Evolutionary conservation across 1,140 invertebrate genomes (phyloP).

Genomic region (Drosophila tristis): DNA sequence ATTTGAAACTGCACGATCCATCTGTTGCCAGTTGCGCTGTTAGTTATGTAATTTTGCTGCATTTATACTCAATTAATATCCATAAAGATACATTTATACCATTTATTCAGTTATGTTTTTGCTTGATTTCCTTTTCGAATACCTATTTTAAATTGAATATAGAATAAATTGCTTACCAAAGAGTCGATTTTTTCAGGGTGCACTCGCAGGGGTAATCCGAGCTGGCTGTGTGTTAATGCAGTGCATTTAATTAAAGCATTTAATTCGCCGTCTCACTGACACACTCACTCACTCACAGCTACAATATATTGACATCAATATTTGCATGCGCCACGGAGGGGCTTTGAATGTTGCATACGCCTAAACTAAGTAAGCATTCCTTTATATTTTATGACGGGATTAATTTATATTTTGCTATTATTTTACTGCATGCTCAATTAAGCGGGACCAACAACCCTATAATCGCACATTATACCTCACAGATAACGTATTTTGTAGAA

Average conservation of each 20-base stretch:
- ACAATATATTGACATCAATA: conserved; percentile 41
- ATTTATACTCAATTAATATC: conserved; percentile 29
- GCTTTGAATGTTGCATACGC: conserved; percentile 55
- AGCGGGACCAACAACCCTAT: conserved; percentile 7
- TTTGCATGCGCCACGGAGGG: conserved; percentile 11
- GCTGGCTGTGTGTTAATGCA: conserved; percentile 37
- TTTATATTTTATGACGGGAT: conserved; percentile 45
- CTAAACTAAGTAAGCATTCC: conserved; percentile 52
- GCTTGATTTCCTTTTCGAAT: conserved; percentile 2
- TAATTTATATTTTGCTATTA: conserved; percentile 57
- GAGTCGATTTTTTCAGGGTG: conserved; percentile 8
- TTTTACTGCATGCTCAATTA: conserved; percentile 70
- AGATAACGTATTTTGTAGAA: conserved; percentile 5
- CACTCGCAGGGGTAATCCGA: conserved; percentile 63
- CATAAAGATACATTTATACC: conserved; percentile 1
- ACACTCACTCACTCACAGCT: conserved; percentile 15
- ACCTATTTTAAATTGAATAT: conserved; percentile 2
- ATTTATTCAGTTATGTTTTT: neutral
- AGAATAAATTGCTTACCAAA: conserved; percentile 37
- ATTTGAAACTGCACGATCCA: neutral
- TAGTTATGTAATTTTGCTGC: conserved; percentile 8
- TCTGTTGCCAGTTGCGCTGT: conserved; percentile 5
- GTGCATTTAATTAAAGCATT: conserved; percentile 55
- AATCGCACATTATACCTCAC: conserved; percentile 6
- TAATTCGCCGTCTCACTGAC: conserved; percentile 23